Base-by-base conservation (phyloP, 2,113 vertebrate genomes). In the Mormoops blainvillei region DNA sequence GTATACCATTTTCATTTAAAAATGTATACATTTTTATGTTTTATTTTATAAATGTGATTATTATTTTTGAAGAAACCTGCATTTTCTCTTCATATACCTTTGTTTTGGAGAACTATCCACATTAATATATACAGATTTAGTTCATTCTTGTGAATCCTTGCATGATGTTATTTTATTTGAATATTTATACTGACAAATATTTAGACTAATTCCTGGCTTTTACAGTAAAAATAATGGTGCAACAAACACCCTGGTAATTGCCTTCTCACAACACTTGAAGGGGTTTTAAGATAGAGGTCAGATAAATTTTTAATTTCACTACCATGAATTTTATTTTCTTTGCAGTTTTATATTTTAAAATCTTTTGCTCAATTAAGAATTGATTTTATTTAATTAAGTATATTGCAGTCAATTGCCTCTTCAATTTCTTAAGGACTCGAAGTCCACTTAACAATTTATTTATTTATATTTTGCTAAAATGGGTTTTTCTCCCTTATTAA, bases 401-500 rank as follows among this genome's bases (percentile, higher is more conserved):
- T 58, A 76, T 38, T 93, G 36, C 1, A 90, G 1, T 6, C 4
- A 73, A 70, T 0, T 22, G 33, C n/a, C 78, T 38, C 85, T 58
- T 65, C 54, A 1, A 45, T 43, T 93, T 54, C 10, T 45, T 70
- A 65, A 41, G 12, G 2, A 61, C 52, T 50, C 80, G 45, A 78
- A 65, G 28, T 3, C 0, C n/a, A 71, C 38, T 76, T 52, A 88
- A 54, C 6, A 56, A 24, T 58, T 24, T 58, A 24, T 24, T 58
- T 76, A 41, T 56, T 26, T 48, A 31, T 58, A 58, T 78, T 43
- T 67, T 73, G 18, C 28, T 87, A 61, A 87, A 81, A 52, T 19
- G 9, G 3, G n/a, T 2, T 36, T 48, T 0, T 73, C 52, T 94
- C 24, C 4, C n/a, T 5, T 33, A 45, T 7, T 5, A 0, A n/a